Conservation (phyloP, 2,797 vertebrate genomes). For the Arctocebus calabarensis region DNA sequence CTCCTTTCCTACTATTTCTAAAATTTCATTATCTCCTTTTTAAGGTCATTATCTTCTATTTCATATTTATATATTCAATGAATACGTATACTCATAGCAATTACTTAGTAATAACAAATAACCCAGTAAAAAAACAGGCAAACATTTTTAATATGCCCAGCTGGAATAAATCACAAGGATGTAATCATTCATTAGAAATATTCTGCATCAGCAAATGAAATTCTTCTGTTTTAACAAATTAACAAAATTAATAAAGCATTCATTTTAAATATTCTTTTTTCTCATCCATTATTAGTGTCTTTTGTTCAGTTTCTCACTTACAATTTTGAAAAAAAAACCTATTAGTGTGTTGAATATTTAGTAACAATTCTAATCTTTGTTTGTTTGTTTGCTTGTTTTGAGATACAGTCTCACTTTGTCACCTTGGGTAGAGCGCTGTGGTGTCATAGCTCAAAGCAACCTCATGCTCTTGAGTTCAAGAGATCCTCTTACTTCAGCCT, state of each 20-base stretch:
- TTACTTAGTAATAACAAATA: background rate
- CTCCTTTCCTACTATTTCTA: background rate
- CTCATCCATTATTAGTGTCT: background rate
- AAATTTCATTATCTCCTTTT: background rate
- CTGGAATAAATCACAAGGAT: background rate
- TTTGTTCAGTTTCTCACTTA: background rate
- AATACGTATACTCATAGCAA: background rate
- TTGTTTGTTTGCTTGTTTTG: background rate
- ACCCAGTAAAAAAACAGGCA: background rate
- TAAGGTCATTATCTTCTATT: background rate
- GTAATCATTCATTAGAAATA: background rate
- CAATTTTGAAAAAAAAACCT: conserved; percentile 13
- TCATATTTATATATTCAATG: background rate
- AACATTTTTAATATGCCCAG: background rate
- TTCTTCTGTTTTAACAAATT: background rate
- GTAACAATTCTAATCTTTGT: background rate
- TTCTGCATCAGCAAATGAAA: background rate
- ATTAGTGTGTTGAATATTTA: conserved; percentile 15
- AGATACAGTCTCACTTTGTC: too few relatives aligned
- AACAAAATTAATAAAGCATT: background rate
- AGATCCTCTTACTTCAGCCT: too few relatives aligned
- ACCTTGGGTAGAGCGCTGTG: too few relatives aligned
- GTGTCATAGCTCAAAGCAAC: too few relatives aligned
- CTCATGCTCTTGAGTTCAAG: too few relatives aligned
- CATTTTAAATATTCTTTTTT: conserved; percentile 2